Conservation (phyloP, 1,140 invertebrate species). For the Campoletis sonorensis region DNA sequence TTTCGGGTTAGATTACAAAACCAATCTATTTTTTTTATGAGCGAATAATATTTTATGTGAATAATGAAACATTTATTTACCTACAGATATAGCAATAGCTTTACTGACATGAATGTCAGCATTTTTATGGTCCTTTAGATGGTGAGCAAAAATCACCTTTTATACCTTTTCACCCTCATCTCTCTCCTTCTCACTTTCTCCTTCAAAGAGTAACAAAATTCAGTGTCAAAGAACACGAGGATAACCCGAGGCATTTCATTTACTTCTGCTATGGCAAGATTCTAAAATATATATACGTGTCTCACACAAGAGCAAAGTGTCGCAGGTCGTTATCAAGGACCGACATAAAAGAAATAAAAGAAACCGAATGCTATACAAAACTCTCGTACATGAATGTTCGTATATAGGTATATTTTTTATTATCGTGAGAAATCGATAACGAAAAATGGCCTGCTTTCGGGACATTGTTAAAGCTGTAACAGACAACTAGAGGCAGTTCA, state of each 20-base stretch:
- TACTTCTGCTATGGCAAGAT: not conserved
- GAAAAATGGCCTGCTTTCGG: conserved; percentile 10
- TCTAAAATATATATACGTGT: conserved; percentile 9
- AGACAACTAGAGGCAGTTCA: not conserved
- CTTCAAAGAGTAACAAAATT: conserved; percentile 1
- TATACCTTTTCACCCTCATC: not conserved
- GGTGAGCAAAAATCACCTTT: not conserved
- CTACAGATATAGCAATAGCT: too few relatives aligned
- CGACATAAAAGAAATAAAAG: not conserved
- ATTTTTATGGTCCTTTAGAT: not conserved
- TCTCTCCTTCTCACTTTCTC: not conserved
- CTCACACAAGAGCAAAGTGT: conserved; percentile 28
- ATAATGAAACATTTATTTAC: too few relatives aligned
- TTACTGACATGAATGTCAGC: too few relatives aligned
- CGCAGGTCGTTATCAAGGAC: conserved; percentile 26
- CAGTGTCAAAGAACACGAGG: not conserved
- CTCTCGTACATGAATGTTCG: not conserved
- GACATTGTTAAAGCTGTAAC: conserved; percentile 28
- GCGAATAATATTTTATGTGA: too few relatives aligned
- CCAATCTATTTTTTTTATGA: too few relatives aligned
- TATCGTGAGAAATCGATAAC: not conserved
- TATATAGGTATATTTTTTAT: not conserved
- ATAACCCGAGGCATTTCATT: conserved; percentile 16
- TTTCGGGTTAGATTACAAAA: too few relatives aligned
- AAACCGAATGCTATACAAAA: not conserved